phyloP scores from a whole-genome alignment of 2,113 vertebrate species.

The Corvus hawaiiensis region DNA sequence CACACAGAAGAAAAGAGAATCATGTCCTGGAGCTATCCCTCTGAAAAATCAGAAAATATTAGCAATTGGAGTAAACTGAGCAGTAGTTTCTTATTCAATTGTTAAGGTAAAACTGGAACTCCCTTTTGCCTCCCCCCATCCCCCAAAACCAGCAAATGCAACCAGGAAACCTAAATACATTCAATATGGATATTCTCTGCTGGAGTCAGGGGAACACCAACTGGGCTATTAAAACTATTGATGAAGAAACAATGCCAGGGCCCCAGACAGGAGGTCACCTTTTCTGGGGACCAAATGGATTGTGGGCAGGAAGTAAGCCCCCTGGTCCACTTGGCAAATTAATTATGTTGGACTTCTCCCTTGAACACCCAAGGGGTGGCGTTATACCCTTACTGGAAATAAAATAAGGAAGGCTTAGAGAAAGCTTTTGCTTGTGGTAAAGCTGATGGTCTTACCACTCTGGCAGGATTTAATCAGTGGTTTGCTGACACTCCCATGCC shows the following conservation, averaged over 20 bases:
- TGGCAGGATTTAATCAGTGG: not conserved
- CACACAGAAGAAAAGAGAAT: not conserved
- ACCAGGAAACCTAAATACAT: not conserved
- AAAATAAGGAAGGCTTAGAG: not conserved
- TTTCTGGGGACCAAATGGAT: not conserved
- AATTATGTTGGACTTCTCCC: not conserved
- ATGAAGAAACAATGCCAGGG: not conserved
- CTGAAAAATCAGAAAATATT: not conserved
- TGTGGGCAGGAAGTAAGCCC: not conserved
- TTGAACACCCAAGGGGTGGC: accelerated
- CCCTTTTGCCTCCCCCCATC: not conserved
- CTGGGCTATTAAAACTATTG: not conserved
- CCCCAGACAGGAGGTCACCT: not conserved
- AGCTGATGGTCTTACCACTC: not conserved
- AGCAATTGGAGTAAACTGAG: not conserved
- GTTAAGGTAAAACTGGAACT: not conserved
- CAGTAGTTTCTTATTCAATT: not conserved
- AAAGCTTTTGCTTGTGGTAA: not conserved
- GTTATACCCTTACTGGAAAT: not conserved
- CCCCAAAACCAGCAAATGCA: not conserved
- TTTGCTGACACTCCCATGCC: not conserved
- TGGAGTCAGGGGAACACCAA: not conserved
- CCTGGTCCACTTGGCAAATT: not conserved
- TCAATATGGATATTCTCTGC: not conserved
- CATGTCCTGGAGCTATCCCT: not conserved